phyloP scores from a whole-genome alignment of 2,888 invertebrate genomes.

The Antheraea assamensis region DNA sequence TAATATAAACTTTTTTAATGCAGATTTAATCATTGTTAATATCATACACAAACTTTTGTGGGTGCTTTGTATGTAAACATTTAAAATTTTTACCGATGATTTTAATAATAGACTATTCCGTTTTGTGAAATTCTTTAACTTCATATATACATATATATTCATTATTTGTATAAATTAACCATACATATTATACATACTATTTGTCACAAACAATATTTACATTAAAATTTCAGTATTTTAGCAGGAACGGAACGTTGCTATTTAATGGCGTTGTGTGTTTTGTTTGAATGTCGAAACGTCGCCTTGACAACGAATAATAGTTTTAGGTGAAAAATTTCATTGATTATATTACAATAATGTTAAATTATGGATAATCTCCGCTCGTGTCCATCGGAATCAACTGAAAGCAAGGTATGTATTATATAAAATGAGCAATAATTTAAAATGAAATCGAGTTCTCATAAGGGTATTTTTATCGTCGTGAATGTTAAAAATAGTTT shows the following conservation, averaged over 20 bases:
- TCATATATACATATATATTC: neutral
- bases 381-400: slow-evolving; percentile 51
- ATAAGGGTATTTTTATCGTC: slow-evolving; percentile 57
- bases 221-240: neutral
- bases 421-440: slow-evolving; percentile 24
- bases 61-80: neutral
- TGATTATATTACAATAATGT: slow-evolving; percentile 71
- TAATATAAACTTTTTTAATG: too few relatives aligned
- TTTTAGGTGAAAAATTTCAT: slow-evolving; percentile 59
- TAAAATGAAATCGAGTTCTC: slow-evolving; percentile 39
- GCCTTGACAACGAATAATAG: slow-evolving; percentile 75
- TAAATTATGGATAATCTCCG: slow-evolving; percentile 77
- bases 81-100: neutral
- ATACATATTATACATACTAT: neutral
- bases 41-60: neutral
- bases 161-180: neutral
- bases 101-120: too few relatives aligned
- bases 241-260: slow-evolving; percentile 19
- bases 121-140: too few relatives aligned
- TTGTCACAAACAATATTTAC: neutral
- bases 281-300: slow-evolving; percentile 70
- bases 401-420: slow-evolving; percentile 65
- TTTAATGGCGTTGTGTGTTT: slow-evolving; percentile 59
- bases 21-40: neutral
- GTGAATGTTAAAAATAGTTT: slow-evolving; percentile 64